Percentiles rank a stretch among this genome's conserved stretches.
phyloP scores from a whole-genome alignment of 1,140 invertebrate species.

The Asobara japonica region DNA sequence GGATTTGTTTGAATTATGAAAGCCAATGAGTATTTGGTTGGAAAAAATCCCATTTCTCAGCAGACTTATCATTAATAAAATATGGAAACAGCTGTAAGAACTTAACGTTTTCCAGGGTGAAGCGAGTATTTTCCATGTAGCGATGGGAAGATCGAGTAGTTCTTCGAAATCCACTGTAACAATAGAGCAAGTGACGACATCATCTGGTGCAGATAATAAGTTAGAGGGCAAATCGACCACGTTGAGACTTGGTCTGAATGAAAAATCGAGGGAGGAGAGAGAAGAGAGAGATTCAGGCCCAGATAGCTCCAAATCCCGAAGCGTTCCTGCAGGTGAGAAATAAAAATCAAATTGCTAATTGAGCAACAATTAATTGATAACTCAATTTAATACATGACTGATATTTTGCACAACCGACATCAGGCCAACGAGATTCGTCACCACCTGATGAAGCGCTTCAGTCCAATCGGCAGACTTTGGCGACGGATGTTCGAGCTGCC shows the following conservation, averaged over 20 bases:
- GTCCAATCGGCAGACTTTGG: conserved; percentile 25
- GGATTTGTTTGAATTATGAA: too few relatives aligned
- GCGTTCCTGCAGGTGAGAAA: too few relatives aligned
- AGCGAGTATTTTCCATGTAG: conserved; percentile 71
- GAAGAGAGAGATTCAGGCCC: conserved; percentile 45
- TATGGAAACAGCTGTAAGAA: too few relatives aligned
- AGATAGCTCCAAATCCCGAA: conserved; percentile 40
- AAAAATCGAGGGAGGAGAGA: conserved; percentile 29
- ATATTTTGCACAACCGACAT: too few relatives aligned
- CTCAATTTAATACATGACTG: too few relatives aligned
- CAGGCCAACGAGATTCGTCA: conserved; percentile 38
- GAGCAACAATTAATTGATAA: too few relatives aligned
- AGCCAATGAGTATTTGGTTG: conserved; percentile 17
- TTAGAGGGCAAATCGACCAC: conserved; percentile 55
- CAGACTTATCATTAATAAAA: too few relatives aligned
- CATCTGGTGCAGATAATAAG: conserved; percentile 62
- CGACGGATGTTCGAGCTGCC: conserved; percentile 80
- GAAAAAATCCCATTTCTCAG: not conserved
- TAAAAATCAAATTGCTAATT: too few relatives aligned
- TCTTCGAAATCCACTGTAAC: conserved; percentile 64
- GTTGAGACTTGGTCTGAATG: conserved; percentile 66
- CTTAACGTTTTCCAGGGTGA: conserved; percentile 65
- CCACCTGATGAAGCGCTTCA: conserved; percentile 43
- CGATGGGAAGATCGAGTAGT: conserved; percentile 65
- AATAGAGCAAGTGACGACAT: conserved; percentile 64